phyloP scores from a whole-genome alignment of 53 echinoderm and acorn worm species.

The Echinometra lucunter region DNA sequence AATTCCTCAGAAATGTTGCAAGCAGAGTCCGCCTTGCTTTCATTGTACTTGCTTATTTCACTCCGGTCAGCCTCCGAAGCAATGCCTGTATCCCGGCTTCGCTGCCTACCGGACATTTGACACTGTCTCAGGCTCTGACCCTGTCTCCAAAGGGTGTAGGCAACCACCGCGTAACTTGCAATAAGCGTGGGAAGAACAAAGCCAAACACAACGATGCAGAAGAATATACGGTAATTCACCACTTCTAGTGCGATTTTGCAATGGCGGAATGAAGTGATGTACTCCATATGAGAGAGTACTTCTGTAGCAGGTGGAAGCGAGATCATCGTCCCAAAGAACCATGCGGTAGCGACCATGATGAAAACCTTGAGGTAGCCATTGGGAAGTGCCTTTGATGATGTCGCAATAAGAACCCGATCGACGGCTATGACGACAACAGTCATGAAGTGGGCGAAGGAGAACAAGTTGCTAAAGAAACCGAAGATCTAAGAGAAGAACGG shows the following conservation, averaged over 20 bases:
- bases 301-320: not conserved
- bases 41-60: not conserved
- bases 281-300: not conserved
- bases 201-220: not conserved
- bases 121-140: not conserved
- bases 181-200: not conserved
- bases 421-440: not conserved
- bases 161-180: not conserved
- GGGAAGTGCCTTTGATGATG: slow-evolving; percentile 26
- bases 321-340: not conserved
- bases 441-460: not conserved
- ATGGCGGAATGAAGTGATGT: not conserved
- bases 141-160: not conserved
- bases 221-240: not conserved
- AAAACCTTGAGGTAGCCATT: not conserved
- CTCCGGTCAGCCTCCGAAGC: not conserved
- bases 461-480: not conserved
- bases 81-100: not conserved
- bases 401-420: not conserved
- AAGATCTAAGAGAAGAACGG: not conserved
- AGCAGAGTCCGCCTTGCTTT: not conserved
- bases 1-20: not conserved
- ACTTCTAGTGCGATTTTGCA: not conserved
- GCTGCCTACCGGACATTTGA: not conserved
- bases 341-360: not conserved